These are phyloP conservation scores for Noctua comes DNA, from an alignment of 2,888 invertebrate genomes.

Conservation along the genomic window DNA sequence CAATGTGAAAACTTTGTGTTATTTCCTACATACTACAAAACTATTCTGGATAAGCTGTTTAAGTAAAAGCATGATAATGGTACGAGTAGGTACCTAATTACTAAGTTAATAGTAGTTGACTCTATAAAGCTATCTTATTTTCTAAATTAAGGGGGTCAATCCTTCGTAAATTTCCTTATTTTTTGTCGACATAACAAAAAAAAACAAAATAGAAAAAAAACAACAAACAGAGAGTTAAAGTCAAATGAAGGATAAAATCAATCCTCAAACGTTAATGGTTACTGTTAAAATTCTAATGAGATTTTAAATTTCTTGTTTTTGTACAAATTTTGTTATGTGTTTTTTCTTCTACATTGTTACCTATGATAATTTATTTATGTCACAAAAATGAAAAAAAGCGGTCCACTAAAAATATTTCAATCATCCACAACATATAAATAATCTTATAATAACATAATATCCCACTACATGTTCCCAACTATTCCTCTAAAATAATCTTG, in stretches of 20 bases:
- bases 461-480: slow-evolving; percentile 8
- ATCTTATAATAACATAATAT: slow-evolving; percentile 10
- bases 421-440: not conserved
- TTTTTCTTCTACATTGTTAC: too few relatives aligned
- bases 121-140: too few relatives aligned
- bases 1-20: slow-evolving; percentile 45
- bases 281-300: not conserved
- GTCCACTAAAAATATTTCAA: not conserved
- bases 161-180: not conserved
- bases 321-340: not conserved
- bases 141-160: not conserved
- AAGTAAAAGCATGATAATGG: slow-evolving; percentile 28
- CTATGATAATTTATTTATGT: not conserved
- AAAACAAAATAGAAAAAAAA: too few relatives aligned
- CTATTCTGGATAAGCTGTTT: slow-evolving; percentile 32
- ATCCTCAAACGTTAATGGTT: not conserved
- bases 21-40: slow-evolving; percentile 41
- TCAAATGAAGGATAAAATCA: too few relatives aligned
- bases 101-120: too few relatives aligned
- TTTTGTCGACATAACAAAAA: too few relatives aligned
- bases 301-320: too few relatives aligned
- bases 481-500: slow-evolving; percentile 44
- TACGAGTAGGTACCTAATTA: slow-evolving; percentile 20
- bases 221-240: too few relatives aligned
- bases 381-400: not conserved